A percentile compares a stretch with the other conserved stretches of the same genome.
Evolutionary conservation across 2,797 vertebrate species (phyloP).

Genomic region (Tadarida brasiliensis): DNA sequence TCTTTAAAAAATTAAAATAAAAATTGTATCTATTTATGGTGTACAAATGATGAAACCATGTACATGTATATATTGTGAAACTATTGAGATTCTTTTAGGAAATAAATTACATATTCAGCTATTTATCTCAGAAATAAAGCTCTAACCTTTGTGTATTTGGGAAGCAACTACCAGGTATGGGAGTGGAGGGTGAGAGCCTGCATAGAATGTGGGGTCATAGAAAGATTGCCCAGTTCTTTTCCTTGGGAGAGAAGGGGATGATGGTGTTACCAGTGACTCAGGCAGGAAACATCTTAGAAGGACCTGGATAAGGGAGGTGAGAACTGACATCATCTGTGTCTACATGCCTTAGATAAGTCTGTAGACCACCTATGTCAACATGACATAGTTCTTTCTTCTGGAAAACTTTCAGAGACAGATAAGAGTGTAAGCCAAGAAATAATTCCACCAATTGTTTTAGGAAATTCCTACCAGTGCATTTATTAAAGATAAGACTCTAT

Average conservation of each 20-base stretch:
- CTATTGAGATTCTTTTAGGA: neutral
- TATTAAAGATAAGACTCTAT: neutral
- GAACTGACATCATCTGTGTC: constrained; percentile 2
- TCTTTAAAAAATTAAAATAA: neutral
- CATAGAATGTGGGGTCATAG: neutral
- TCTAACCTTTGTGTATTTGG: neutral
- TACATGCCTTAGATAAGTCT: neutral
- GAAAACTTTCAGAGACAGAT: constrained; percentile 25
- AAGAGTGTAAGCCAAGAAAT: constrained; percentile 1
- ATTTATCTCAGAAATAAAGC: constrained; percentile 25
- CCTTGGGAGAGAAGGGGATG: neutral
- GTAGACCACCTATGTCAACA: neutral
- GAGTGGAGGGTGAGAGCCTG: neutral
- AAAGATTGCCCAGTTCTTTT: neutral
- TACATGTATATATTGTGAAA: neutral
- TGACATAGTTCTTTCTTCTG: neutral
- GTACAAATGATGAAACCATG: neutral
- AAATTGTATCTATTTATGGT: neutral
- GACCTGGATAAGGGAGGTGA: neutral
- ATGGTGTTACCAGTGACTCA: neutral
- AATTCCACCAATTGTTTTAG: constrained; percentile 1
- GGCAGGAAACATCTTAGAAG: neutral
- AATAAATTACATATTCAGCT: neutral
- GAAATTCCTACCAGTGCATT: neutral
- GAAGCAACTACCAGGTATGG: neutral